phyloP scores from a whole-genome alignment of 2,797 vertebrate genomes.

The Eulemur albifrons region DNA sequence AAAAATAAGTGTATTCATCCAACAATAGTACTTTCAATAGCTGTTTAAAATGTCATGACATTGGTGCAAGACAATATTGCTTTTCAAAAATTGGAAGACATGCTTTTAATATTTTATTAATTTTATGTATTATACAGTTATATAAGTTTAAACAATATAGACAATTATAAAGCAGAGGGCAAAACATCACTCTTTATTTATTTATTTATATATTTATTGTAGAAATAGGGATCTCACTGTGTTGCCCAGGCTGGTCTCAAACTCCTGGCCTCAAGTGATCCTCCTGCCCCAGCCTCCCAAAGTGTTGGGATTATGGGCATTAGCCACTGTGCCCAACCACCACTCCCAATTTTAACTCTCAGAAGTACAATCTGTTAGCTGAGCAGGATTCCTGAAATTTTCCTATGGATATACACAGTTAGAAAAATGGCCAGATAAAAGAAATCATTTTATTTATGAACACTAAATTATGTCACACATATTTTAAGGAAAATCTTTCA shows the following conservation, averaged over 20 bases:
- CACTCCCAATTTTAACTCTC: neutral
- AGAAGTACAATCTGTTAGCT: neutral
- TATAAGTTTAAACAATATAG: neutral
- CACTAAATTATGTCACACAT: neutral
- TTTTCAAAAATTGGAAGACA: neutral
- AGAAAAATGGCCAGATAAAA: neutral
- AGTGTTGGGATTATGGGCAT: neutral
- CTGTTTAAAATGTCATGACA: neutral
- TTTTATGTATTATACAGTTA: neutral
- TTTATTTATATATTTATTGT: neutral
- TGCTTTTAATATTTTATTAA: constrained; percentile 6
- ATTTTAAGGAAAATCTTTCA: neutral
- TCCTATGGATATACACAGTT: neutral
- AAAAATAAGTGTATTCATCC: neutral
- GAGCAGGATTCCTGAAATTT: neutral
- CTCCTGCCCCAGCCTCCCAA: neutral
- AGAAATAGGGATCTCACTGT: neutral
- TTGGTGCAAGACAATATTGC: neutral
- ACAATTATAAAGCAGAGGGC: neutral
- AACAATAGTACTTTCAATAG: neutral
- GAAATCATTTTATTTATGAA: neutral
- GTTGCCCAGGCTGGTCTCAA: neutral
- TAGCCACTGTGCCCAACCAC: neutral
- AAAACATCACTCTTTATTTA: neutral
- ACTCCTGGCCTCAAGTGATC: neutral